Base-by-base conservation (phyloP, 2,797 vertebrate species). In the Acrocephalus scirpaceus region DNA sequence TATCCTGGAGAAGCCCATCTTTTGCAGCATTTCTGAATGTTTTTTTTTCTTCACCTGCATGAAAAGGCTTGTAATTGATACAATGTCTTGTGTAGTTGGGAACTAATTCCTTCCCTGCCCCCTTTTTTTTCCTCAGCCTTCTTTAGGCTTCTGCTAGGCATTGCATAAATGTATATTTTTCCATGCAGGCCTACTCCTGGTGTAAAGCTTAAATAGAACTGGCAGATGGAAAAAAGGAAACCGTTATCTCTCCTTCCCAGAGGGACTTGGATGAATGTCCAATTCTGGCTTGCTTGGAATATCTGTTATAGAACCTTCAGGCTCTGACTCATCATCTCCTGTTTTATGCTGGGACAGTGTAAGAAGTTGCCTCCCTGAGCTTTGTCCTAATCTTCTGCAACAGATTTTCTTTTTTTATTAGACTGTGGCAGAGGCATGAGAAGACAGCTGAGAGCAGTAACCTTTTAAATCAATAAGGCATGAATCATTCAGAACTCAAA, bases 311-410 rank as follows among this genome's bases (percentile, higher is more conserved):
- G 69, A 86, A 51, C 32, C 42, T 95, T 92, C 79, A 67, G 57
- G 48, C 72, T 91, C 77, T 88, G 81, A 93, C 57, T 96, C 85
- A 65, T 51, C 48, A 92, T 88, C 85, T 92, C 48, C 65, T 69
- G 34, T 90, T 92, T 91, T 91, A 53, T 83, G 56, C 42, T 78
- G 54, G 57, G 57, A 47, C n/a, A 34, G 36, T 51, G 47, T 90
- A 88, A 95, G 81, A 71, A 90, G 53, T 77, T 92, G 51, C 85
- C 42, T 95, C 57, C 47, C 50, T 57, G 76, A 86, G 87, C 69
- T 88, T 81, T 80, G 30, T 80, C 69, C 45, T 61, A 42, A 71
- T 83, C 67, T 90, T 79, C 72, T 72, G 45, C 69, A 91, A 16
- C 5, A 30, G 56, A 32, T 75, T 92, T 89, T 85, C 38, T 51